Conservation (phyloP, 2,888 invertebrate genomes). For the Drosophila austrosaltans region DNA sequence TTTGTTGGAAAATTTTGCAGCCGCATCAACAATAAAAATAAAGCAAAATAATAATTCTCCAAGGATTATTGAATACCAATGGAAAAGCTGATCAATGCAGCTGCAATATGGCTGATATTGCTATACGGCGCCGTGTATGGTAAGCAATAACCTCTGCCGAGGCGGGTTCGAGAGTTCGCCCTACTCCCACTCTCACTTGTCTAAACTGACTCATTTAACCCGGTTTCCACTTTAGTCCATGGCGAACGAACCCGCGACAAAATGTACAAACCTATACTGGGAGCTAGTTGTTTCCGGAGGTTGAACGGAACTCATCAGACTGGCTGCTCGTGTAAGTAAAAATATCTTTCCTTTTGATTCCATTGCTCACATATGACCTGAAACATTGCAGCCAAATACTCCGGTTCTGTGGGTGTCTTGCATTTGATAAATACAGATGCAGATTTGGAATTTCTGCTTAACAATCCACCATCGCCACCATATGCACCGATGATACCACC, state of each 20-base stretch:
- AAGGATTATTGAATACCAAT: conserved; percentile 38
- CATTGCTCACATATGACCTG: not conserved
- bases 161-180: not conserved
- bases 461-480: conserved; percentile 89
- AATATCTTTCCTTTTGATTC: not conserved
- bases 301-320: conserved; percentile 97
- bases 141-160: conserved; percentile 34
- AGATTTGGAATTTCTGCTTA: conserved; percentile 90
- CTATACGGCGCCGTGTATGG: conserved; percentile 46
- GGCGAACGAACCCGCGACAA: conserved; percentile 87
- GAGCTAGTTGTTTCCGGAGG: conserved; percentile 93
- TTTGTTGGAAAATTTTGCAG: conserved; percentile 10
- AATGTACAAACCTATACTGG: conserved; percentile 91
- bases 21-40: not conserved
- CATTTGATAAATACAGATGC: conserved; percentile 87
- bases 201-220: conserved; percentile 47
- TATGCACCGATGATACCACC: conserved; percentile 91
- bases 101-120: conserved; percentile 59
- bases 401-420: conserved; percentile 93
- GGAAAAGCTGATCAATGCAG: conserved; percentile 47
- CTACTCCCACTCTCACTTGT: conserved; percentile 13
- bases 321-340: conserved; percentile 94
- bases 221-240: conserved; percentile 50
- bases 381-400: conserved; percentile 82
- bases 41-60: conserved; percentile 11